phyloP scores from a whole-genome alignment of 2,888 invertebrate species.

The Dryococelus australis region DNA sequence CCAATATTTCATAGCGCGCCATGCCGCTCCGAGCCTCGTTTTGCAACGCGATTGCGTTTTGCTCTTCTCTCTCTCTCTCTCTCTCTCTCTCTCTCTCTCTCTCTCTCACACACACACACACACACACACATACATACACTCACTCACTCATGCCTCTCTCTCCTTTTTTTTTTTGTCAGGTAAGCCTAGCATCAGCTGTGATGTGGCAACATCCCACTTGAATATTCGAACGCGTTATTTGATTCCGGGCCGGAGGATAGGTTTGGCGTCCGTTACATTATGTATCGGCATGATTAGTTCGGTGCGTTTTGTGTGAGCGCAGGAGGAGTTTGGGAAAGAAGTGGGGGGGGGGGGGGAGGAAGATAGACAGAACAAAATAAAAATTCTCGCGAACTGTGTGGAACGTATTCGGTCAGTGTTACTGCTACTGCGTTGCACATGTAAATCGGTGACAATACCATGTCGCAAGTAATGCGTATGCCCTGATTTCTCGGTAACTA shows the following conservation, averaged over 20 bases:
- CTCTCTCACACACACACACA: no score
- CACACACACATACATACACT: no score
- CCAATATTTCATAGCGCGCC: constrained; percentile 24
- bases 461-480: no score
- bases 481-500: no score
- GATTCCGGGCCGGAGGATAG: constrained; percentile 16
- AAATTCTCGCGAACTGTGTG: no score
- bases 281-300: not conserved
- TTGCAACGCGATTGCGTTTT: constrained; percentile 2
- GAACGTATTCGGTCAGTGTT: no score
- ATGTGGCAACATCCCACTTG: constrained; percentile 16
- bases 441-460: no score
- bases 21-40: not conserved
- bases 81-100: not conserved
- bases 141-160: not conserved
- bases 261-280: not conserved
- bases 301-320: not conserved
- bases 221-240: constrained; percentile 16
- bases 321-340: no score
- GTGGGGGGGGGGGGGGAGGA: not conserved
- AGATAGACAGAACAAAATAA: no score
- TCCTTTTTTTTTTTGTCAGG: not conserved
- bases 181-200: constrained; percentile 8
- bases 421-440: no score
- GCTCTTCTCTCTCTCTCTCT: not conserved